These are phyloP conservation scores for Noctua janthina DNA, from an alignment of 2,888 invertebrate species.

Conservation along the genomic window DNA sequence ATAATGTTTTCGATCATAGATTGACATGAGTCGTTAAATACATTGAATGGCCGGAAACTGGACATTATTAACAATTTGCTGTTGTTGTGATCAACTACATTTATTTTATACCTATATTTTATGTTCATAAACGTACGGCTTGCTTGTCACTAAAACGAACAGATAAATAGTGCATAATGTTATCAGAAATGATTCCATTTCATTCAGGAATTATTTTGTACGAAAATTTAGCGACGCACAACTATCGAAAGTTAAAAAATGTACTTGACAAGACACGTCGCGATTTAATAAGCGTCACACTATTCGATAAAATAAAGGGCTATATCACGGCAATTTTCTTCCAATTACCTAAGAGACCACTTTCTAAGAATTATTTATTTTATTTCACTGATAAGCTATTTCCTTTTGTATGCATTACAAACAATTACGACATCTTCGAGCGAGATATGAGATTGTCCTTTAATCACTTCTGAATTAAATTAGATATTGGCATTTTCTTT, in stretches of 20 bases:
- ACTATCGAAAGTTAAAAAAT: neutral
- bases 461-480: constrained; percentile 9
- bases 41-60: neutral
- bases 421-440: neutral
- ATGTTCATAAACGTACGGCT: neutral
- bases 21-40: constrained; percentile 3
- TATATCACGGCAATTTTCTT: constrained; percentile 49
- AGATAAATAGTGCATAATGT: neutral
- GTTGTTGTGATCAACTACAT: neutral
- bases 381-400: constrained; percentile 14
- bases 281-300: constrained; percentile 5
- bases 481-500: constrained; percentile 9
- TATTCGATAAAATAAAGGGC: constrained; percentile 47
- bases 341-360: constrained; percentile 62
- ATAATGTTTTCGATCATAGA: constrained; percentile 6
- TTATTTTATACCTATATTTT: neutral
- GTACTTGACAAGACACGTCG: neutral
- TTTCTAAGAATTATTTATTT: constrained; percentile 37
- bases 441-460: constrained; percentile 1
- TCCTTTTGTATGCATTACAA: neutral
- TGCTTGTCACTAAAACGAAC: neutral
- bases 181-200: neutral
- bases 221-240: neutral
- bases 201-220: neutral
- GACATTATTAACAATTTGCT: neutral